A percentile compares a stretch with the other conserved stretches of the same genome.
phyloP scores from a whole-genome alignment of 2,797 vertebrate genomes.

The Hypotaenidia philippensis region DNA sequence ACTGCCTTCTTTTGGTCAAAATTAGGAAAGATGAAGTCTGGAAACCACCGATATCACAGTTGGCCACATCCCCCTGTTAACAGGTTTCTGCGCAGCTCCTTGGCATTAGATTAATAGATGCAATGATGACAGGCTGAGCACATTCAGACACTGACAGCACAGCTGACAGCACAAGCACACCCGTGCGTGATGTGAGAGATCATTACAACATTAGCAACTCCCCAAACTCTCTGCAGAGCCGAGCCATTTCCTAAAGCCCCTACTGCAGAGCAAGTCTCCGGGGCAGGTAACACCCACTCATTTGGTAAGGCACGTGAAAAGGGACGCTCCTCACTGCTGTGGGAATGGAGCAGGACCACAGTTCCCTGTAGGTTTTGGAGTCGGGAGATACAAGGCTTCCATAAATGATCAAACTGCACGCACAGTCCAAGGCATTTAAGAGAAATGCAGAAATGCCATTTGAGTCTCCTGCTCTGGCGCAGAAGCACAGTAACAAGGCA shows the following conservation, averaged over 20 bases:
- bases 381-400: neutral
- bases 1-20: neutral
- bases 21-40: neutral
- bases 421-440: neutral
- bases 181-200: neutral
- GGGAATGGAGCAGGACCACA: neutral
- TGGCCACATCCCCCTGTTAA: neutral
- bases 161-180: neutral
- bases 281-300: neutral
- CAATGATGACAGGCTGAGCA: neutral
- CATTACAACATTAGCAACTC: fast-evolving
- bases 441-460: neutral
- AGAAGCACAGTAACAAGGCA: neutral
- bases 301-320: neutral
- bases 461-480: neutral
- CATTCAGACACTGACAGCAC: neutral
- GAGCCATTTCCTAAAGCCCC: neutral
- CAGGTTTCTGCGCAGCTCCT: neutral
- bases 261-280: neutral
- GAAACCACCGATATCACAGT: neutral
- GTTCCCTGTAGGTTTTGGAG: fast-evolving
- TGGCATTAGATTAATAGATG: neutral
- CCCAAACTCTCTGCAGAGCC: neutral
- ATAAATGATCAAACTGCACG: neutral
- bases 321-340: neutral